A percentile compares a stretch with the other conserved stretches of the same genome.
Evolutionary conservation across 2,113 vertebrate genomes (phyloP).

Genomic region (Mystacornis crossleyi): DNA sequence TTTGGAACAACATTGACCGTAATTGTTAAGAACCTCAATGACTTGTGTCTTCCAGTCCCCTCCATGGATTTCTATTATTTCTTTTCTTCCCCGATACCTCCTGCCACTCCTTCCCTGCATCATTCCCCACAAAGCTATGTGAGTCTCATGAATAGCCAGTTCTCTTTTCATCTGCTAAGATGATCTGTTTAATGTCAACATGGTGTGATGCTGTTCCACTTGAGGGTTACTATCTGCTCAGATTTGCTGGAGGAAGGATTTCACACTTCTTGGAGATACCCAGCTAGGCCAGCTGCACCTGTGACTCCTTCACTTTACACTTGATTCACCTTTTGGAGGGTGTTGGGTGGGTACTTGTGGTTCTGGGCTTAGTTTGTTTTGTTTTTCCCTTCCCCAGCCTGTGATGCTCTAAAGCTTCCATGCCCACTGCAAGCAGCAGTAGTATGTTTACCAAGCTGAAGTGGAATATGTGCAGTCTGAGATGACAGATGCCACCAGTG

Average conservation of each 20-base stretch:
- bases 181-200: not conserved
- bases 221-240: not conserved
- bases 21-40: not conserved
- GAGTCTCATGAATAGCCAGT: not conserved
- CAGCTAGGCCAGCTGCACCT: not conserved
- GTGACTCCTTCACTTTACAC: not conserved
- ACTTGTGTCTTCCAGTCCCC: not conserved
- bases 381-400: not conserved
- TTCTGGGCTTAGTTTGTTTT: not conserved
- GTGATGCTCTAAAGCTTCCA: not conserved
- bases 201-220: not conserved
- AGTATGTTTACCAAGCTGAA: not conserved
- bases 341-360: not conserved
- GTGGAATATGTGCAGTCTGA: not conserved
- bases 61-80: not conserved
- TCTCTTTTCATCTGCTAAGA: not conserved
- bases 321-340: not conserved
- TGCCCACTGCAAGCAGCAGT: not conserved
- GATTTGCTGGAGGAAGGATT: not conserved
- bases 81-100: not conserved
- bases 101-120: not conserved
- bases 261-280: not conserved
- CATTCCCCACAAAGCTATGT: rapidly evolving
- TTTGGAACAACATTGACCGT: not conserved
- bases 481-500: not conserved